Base-by-base conservation (phyloP, 1,140 invertebrate species). In the Popillia japonica region DNA sequence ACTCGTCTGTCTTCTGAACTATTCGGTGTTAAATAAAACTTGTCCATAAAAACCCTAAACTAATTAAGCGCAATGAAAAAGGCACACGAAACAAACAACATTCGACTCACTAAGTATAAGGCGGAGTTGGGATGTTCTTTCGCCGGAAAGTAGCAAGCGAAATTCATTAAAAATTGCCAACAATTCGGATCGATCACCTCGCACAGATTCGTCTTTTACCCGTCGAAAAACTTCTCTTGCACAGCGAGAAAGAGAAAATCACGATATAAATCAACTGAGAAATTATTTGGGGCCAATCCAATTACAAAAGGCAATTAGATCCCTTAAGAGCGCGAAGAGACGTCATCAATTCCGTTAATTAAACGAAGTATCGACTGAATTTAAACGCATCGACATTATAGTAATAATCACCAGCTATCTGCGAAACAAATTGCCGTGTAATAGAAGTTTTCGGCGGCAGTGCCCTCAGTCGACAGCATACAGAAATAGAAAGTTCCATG, bases 291-390 rank as follows among this genome's bases (percentile, higher is more conserved):
- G 22, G 27, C 11, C 61, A 17, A 68, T 68, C 61, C 61, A 68
- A 68, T 68, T 68, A 68, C 23, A 68, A 68, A 68, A 68, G 61
- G 61, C 61, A 68, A 68, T 68, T 68, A 68, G 61, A 68, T 68
- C 27, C 61, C 27, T 68, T 34, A 68, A 68, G 22, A 68, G 61
- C 61, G 22, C 61, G 27, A 17, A 14, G 22, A 68, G 61, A 68
- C 61, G 61, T 68, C 61, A 68, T 68, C 61, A 68, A 68, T 68
- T 68, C 61, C 61, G 20, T 68, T 68, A 68, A 68, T 68, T 68
- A 68, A 68, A 68, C 61, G 61, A 68, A 68, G 61, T 68, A 68
- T 68, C 61, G 61, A 68, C 20, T 68, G 61, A 68, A 68, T 68
- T 34, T 68, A 22, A 68, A 68, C 61, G 61, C 22, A 34, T 34